Conservation (phyloP, 2,113 vertebrate species). For the Antidorcas marsupialis region DNA sequence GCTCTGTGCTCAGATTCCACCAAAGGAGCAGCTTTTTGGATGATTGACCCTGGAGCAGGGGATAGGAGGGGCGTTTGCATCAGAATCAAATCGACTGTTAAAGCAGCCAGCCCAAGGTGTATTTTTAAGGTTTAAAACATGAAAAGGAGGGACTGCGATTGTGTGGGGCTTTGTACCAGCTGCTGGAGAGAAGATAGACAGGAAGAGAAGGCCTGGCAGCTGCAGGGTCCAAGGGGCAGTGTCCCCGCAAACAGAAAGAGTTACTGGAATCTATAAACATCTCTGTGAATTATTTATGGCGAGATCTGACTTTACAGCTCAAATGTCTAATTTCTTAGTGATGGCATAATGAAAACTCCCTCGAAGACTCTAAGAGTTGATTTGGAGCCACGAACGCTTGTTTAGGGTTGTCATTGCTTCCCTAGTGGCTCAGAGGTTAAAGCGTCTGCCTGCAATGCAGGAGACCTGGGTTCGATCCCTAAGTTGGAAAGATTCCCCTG, state of each 20-base stretch:
- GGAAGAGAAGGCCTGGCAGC: rapidly evolving
- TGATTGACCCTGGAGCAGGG: rapidly evolving
- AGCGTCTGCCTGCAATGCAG: too few relatives aligned
- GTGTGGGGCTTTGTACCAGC: conserved; percentile 45
- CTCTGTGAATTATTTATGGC: conserved; percentile 76
- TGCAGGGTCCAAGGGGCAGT: not conserved
- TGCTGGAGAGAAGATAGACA: conserved; percentile 4
- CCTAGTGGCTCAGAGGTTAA: too few relatives aligned
- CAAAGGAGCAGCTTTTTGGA: not conserved
- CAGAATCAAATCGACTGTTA: conserved; percentile 22
- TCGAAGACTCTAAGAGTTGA: conserved; percentile 32
- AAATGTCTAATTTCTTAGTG: conserved; percentile 65
- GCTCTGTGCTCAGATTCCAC: not conserved
- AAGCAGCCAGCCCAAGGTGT: conserved; percentile 49
- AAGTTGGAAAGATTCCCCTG: too few relatives aligned
- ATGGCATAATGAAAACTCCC: not conserved
- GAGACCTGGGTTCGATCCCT: too few relatives aligned
- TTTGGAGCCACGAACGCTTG: conserved; percentile 32
- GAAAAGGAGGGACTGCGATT: conserved; percentile 47
- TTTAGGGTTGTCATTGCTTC: not conserved
- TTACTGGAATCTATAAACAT: conserved; percentile 67
- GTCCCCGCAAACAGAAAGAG: conserved; percentile 40
- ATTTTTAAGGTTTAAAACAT: conserved; percentile 60
- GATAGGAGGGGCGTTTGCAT: not conserved
- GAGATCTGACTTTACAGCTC: conserved; percentile 38